Base-by-base conservation (phyloP, 2,113 vertebrate genomes). In the Rhinichthys klamathensis region DNA sequence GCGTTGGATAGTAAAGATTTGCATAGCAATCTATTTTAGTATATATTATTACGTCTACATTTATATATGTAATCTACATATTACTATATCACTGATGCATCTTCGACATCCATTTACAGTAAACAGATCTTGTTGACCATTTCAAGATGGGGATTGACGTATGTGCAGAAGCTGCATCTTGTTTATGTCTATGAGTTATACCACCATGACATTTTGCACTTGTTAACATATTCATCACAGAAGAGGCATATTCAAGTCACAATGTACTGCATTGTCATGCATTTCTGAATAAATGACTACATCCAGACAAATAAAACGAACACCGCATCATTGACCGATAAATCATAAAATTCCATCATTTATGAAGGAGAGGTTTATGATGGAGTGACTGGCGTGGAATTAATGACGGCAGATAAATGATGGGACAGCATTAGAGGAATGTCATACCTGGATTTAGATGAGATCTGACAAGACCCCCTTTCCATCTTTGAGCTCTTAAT, bases 391-490 rank as follows among this genome's bases (percentile, higher is more conserved):
- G 60, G 51, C 54, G 3, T 75, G 70, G 60, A 79, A 84, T 76
- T 61, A 88, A 77, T 65, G 87, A 84, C 44, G 46, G 27, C 51
- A 74, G 79, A 51, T 73, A 84, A 56, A 76, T 75, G 51, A 67
- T 49, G 46, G 79, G 60, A 49, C 38, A 38, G 82, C 69, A 74
- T 82, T 86, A 86, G 61, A 70, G 77, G 41, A 44, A 81, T 30
- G 32, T 77, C 87, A 77, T 78, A 78, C 60, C 70, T 89, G 70
- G 70, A 84, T 84, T 86, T 82, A 79, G 84, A 89, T 74, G 84
- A 83, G 80, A 32, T 86, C 80, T 77, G 78, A 83, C 75, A 83
- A 46, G 56, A 80, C 54, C 12, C 84, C 80, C 81, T 75, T 86
- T 82, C 51, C 67, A 88, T 70, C 73, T 60, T 61, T 8, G 54